Base-by-base conservation (phyloP, 1,140 invertebrate genomes). In the Drosophila pruinosa region DNA sequence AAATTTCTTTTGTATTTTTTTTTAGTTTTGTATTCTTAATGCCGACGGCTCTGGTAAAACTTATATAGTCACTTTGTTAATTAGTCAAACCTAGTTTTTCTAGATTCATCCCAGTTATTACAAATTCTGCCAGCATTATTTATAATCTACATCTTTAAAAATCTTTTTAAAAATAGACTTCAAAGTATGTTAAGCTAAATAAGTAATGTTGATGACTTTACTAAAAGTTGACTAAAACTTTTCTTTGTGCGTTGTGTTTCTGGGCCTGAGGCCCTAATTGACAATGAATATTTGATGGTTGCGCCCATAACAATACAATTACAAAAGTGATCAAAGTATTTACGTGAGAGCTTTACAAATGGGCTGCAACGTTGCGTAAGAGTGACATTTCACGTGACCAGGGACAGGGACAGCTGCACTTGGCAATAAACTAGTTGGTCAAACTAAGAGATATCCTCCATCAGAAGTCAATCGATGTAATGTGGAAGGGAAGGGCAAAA, bases 391-490 rank as follows among this genome's bases (percentile, higher is more conserved):
- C 24, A 48, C 34, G 3, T 2, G 21, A 10, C 4, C 3, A 17
- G n/a, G 0, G 8, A 10, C 36, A 56, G n/a, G 4, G 31, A 24
- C 24, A 28, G 43, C 26, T 41, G 41, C 12, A 59, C 26, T 21
- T 36, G 63, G 8, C n/a, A 15, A 31, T 24, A 15, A 56, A 36
- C 67, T 64, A 64, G 34, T 47, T 41, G 31, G 15, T 36, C 12
- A 12, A 17, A 38, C 10, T 36, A 14, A 31, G 19, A 12, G 48
- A 22, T 15, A 14, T n/a, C 26, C 26, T 14, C 21, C 26, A 36
- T 53, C 58, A 57, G 64, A 58, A 71, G 68, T 71, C 68, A 71
- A 71, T 71, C 68, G 38, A 71, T 65, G 61, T 57, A 71, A 71
- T 71, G 45, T 52, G 61, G 47, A 53, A 54, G 50, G 31, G 21